Base-by-base conservation (phyloP, 2,797 vertebrate species). In the Avahi laniger region DNA sequence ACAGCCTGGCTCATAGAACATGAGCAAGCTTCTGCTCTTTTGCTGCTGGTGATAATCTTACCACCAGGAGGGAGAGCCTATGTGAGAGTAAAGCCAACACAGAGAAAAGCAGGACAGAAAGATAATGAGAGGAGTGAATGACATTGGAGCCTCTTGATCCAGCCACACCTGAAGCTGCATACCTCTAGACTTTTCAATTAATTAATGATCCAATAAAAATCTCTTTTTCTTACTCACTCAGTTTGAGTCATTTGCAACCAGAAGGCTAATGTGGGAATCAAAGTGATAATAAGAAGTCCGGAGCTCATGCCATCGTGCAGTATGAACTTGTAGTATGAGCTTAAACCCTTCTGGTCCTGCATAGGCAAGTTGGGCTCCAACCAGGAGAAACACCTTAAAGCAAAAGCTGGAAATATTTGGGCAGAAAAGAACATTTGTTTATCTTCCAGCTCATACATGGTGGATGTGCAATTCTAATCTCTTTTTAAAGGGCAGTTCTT, bases 371-470 rank as follows among this genome's bases (percentile, higher is more conserved):
- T 67, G 67, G 76, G 72, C 75, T 89, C 91, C 79, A 59, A 61
- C 79, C 82, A 69, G 4, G 33, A 94, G 86, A 93, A 88, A 92
- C 78, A 75, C 90, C 89, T 59, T 96, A 38, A 93, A 97, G 89
- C 73, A 50, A 96, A 96, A 84, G 89, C 91, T 94, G 93, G 80
- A 93, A 94, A 93, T 97, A 97, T 94, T 92, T 96, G 93, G 80
- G 86, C 70, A 79, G 91, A 88, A 92, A 89, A 90, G 93, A 91
- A 91, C 67, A 69, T 93, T 96, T 97, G 89, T 97, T 97, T 97
- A 94, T 97, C 96, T 97, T 95, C 94, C 96, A 76, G 78, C 76
- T 95, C 94, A 48, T 93, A 69, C 43, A 35, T 18, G 0, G 38
- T 50, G 12, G 83, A 93, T 89, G 61, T 85, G 95, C 57, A 57